These are phyloP conservation scores for Eupithecia vulgata DNA, from an alignment of 2,888 invertebrate species.

Conservation along the genomic window DNA sequence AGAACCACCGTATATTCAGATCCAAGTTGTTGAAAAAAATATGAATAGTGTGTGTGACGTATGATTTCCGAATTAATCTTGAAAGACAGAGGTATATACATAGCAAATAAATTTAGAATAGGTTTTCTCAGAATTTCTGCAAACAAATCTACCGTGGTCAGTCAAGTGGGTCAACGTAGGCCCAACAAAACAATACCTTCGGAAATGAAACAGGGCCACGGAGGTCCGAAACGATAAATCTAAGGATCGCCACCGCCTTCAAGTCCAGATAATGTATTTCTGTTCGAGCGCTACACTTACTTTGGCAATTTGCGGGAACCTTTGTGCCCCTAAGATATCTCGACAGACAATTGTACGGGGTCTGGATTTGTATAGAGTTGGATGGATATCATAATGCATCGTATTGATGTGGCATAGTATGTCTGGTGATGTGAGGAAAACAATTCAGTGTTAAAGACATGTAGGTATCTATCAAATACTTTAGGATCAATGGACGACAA, in stretches of 20 bases:
- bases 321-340: constrained; percentile 84
- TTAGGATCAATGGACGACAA: too few species aligned
- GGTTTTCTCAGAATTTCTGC: background rate
- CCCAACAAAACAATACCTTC: constrained; percentile 46
- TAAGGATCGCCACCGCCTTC: constrained; percentile 69
- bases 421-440: background rate
- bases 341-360: constrained; percentile 77
- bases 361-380: constrained; percentile 50
- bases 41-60: too few species aligned
- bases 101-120: background rate
- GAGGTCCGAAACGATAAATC: constrained; percentile 72
- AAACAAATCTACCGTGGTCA: constrained; percentile 10
- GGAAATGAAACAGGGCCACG: constrained; percentile 72
- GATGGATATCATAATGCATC: constrained; percentile 31
- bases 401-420: constrained; percentile 12
- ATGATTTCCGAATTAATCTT: background rate
- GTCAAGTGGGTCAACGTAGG: constrained; percentile 22
- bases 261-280: constrained; percentile 82
- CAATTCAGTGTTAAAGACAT: background rate
- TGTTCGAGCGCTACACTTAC: constrained; percentile 82
- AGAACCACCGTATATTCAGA: too few species aligned
- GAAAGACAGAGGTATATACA: background rate
- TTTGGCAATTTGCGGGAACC: constrained; percentile 83
- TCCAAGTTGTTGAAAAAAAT: too few species aligned
- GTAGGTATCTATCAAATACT: background rate